A percentile compares a stretch with the other conserved stretches of the same genome.
Conservation (phyloP, 1,140 invertebrate species). For the Magallana gigas region DNA sequence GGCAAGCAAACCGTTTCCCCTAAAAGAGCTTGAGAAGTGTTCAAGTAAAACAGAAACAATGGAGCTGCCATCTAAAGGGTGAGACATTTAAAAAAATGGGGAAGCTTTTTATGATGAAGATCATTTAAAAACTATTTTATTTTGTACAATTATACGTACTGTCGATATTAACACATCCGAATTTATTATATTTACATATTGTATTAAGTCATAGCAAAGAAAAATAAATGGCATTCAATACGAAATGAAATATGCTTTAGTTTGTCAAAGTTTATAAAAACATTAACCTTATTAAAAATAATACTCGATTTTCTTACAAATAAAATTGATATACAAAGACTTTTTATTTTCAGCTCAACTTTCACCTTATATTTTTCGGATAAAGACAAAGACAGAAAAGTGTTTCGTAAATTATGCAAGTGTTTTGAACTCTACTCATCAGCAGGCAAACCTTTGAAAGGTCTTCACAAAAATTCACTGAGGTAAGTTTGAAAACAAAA, state of each 20-base stretch:
- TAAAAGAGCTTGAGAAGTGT: slow-evolving; percentile 5
- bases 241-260: too few species aligned
- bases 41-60: neutral
- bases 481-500: neutral
- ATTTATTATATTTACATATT: too few species aligned
- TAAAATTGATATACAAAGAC: too few species aligned
- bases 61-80: neutral
- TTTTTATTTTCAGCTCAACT: neutral
- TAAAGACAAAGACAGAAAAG: neutral
- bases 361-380: neutral
- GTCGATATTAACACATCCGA: too few species aligned
- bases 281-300: too few species aligned
- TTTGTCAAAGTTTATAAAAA: too few species aligned
- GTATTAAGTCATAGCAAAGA: too few species aligned
- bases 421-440: slow-evolving; percentile 10
- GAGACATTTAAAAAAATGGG: neutral
- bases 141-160: too few species aligned
- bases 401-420: slow-evolving; percentile 21
- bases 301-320: too few species aligned
- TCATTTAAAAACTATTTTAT: too few species aligned
- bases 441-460: neutral
- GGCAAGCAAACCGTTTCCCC: neutral
- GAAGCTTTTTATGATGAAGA: neutral
- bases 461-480: neutral
- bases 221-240: too few species aligned